Conservation (phyloP, 2,797 vertebrate species). For the Malacoctenus gilli region DNA sequence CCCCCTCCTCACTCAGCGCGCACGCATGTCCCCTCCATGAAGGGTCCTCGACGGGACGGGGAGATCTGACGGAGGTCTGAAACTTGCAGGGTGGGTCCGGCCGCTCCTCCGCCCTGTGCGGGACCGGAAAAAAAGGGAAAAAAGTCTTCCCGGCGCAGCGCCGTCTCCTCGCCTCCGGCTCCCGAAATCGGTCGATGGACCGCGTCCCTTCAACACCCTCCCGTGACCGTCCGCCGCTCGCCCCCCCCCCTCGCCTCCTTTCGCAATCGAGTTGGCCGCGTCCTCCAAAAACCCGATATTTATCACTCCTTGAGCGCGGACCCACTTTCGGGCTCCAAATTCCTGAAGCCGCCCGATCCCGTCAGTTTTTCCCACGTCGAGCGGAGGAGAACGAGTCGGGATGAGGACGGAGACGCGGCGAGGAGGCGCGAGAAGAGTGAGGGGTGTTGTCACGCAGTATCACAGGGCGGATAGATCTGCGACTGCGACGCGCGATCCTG, state of each 20-base stretch:
- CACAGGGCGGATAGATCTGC: slow-evolving; percentile 71
- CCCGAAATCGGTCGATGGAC: slow-evolving; percentile 32
- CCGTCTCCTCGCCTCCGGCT: slow-evolving; percentile 34
- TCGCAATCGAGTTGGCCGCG: slow-evolving; percentile 33
- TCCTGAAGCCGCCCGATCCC: slow-evolving; percentile 54
- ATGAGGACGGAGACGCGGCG: slow-evolving; percentile 18
- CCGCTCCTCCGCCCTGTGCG: slow-evolving; percentile 50
- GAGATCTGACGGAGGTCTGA: slow-evolving; percentile 26
- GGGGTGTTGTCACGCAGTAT: slow-evolving; percentile 69
- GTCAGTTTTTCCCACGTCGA: slow-evolving; percentile 30
- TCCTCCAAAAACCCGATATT: background rate
- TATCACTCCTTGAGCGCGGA: slow-evolving; percentile 20
- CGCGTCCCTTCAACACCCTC: slow-evolving; percentile 34
- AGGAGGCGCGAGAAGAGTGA: slow-evolving; percentile 23
- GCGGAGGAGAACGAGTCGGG: slow-evolving; percentile 45
- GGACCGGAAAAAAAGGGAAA: slow-evolving; percentile 11
- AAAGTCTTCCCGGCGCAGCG: slow-evolving; percentile 31
- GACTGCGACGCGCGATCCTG: slow-evolving; percentile 67
- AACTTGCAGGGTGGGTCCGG: slow-evolving; percentile 71
- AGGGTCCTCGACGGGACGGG: slow-evolving; percentile 37
- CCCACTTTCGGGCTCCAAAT: slow-evolving; percentile 46
- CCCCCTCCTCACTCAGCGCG: slow-evolving; percentile 31
- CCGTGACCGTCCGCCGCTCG: slow-evolving; percentile 25
- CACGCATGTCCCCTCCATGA: slow-evolving; percentile 12
- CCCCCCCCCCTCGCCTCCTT: slow-evolving; percentile 18